Percentiles rank a stretch among this genome's conserved stretches.
Conservation (phyloP, 2,113 vertebrate genomes). For the Orthonyx spaldingii region DNA sequence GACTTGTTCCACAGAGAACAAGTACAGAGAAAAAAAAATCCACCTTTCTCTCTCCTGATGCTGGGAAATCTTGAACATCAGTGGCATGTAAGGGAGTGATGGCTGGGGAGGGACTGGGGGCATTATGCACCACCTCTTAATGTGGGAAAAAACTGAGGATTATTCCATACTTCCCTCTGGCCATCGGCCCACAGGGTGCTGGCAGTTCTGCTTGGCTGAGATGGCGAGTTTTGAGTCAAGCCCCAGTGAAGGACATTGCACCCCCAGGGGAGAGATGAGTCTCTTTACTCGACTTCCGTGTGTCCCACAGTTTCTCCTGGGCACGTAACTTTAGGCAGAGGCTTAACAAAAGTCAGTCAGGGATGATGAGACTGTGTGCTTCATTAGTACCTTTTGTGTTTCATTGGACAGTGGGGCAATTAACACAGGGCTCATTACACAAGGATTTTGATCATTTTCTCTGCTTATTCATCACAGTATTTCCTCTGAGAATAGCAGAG, state of each 20-base stretch:
- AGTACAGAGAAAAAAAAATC: not conserved
- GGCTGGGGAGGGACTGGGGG: not conserved
- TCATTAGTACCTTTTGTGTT: constrained; percentile 45
- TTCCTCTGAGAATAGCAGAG: constrained; percentile 18
- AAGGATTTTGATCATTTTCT: constrained; percentile 36
- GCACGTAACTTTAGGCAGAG: not conserved
- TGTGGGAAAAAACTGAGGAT: not conserved
- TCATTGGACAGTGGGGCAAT: constrained; percentile 21
- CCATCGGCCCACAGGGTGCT: accelerated
- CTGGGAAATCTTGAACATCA: not conserved
- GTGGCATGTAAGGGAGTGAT: not conserved
- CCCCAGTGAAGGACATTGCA: not conserved
- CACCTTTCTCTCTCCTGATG: not conserved
- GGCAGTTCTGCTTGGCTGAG: not conserved
- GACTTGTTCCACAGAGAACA: not conserved
- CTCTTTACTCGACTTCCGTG: not conserved
- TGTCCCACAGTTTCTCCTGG: not conserved
- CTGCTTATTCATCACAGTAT: constrained; percentile 23
- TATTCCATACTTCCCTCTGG: not conserved
- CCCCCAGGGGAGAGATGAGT: not conserved
- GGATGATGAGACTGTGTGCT: not conserved
- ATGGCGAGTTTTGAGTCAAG: accelerated
- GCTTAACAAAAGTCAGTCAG: not conserved
- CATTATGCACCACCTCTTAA: not conserved
- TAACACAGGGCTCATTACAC: constrained; percentile 61